Base-by-base conservation (phyloP, 2,113 vertebrate genomes). In the Microcebus lehilahytsara region DNA sequence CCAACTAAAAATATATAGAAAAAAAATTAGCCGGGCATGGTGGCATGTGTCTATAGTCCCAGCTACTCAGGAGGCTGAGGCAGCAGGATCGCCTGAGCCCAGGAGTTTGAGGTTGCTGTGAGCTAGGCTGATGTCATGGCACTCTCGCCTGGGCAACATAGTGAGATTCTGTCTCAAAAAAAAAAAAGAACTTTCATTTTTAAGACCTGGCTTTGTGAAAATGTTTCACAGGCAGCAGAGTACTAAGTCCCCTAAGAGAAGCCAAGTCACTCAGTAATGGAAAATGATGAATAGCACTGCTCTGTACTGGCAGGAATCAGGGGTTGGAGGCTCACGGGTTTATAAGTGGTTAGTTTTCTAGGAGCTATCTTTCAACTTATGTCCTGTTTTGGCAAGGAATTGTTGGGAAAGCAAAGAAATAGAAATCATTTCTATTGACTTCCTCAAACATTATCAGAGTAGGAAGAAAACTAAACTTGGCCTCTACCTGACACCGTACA, bases 371-470 rank as follows among this genome's bases (percentile, higher is more conserved):
- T 84, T 75, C 46, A 25, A 40, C 51, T 62, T 56, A n/a, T 66
- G 20, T 81, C 34, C 56, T 66, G 46, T 30, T 56, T 46, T 66
- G 30, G n/a, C 60, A 46, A 77, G 20, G 69, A 84, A 83, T 84
- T 84, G 71, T 16, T 95, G 49, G 22, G 30, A 66, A 84, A 12
- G 75, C 58, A 69, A 78, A 93, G 37, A 78, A 79, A 53, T 58
- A 86, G 20, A 84, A 89, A 89, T 90, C 6, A 66, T 13, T 94
- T 62, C 9, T n/a, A 51, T 32, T 14, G 37, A 67, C 37, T 75
- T 90, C 71, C 84, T n/a, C 51, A 78, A 78, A 85, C 62, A 62
- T 95, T 77, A 90, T 60, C 62, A 90, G 62, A 91, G 34, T 51
- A 40, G 12, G 40, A 79, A 91, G 37, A 69, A 78, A 85, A 78